phyloP scores from a whole-genome alignment of 2,797 vertebrate genomes.

The Austrolebias charrua region DNA sequence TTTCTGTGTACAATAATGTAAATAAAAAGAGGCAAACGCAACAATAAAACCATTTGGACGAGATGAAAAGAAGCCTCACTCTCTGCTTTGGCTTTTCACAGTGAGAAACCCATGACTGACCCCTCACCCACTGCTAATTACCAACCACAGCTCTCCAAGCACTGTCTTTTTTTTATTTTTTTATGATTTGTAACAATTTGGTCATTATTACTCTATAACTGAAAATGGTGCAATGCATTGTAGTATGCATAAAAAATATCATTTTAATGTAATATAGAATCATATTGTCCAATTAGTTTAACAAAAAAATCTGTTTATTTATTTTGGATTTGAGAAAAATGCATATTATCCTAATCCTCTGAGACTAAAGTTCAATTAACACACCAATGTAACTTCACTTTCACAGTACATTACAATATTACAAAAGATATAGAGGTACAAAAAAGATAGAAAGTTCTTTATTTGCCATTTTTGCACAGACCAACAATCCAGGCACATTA shows the following conservation, averaged over 20 bases:
- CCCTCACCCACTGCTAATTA: constrained; percentile 44
- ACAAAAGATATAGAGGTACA: too few relatives aligned
- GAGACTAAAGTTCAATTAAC: too few relatives aligned
- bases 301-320: too few relatives aligned
- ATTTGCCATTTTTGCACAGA: too few relatives aligned
- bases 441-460: too few relatives aligned
- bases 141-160: constrained; percentile 30
- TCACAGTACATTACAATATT: too few relatives aligned
- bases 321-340: too few relatives aligned
- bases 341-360: too few relatives aligned
- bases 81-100: not conserved
- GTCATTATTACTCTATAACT: constrained; percentile 15
- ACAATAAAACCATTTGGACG: not conserved
- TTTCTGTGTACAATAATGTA: constrained; percentile 16
- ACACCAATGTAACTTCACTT: too few relatives aligned
- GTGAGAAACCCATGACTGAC: constrained; percentile 22
- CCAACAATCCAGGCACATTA: too few relatives aligned
- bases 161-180: constrained; percentile 3
- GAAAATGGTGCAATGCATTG: not conserved
- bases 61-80: too few relatives aligned
- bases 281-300: too few relatives aligned
- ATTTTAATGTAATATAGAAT: not conserved
- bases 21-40: constrained; percentile 22
- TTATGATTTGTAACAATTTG: constrained; percentile 14
- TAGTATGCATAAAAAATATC: not conserved